Evolutionary conservation across 2,113 vertebrate genomes (phyloP).

Genomic region (Scomber japonicus): DNA sequence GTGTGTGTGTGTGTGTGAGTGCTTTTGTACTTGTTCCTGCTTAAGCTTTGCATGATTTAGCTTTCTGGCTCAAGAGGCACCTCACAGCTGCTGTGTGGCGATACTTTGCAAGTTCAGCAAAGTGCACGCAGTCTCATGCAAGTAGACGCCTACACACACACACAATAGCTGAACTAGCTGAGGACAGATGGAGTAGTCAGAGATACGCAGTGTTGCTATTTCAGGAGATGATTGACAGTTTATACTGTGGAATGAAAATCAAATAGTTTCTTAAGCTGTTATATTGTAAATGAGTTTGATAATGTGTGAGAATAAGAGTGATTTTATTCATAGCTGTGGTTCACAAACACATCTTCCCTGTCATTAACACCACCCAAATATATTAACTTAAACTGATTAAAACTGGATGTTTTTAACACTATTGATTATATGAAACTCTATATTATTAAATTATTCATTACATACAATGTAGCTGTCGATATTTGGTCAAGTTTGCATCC

Average conservation of each 20-base stretch:
- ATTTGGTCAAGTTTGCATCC: not conserved
- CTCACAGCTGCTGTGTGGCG: conserved; percentile 57
- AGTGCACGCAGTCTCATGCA: conserved; percentile 55
- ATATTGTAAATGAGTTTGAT: not conserved
- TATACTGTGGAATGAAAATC: not conserved
- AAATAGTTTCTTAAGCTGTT: conserved; percentile 9
- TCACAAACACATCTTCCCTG: not conserved
- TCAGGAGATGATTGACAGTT: conserved; percentile 24
- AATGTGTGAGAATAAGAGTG: not conserved
- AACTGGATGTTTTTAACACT: not conserved
- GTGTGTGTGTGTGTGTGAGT: not conserved
- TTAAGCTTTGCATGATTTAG: conserved; percentile 59
- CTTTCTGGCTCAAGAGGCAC: conserved; percentile 45
- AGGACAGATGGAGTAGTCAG: conserved; percentile 66
- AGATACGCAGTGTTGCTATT: conserved; percentile 37
- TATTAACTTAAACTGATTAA: not conserved
- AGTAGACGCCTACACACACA: conserved; percentile 43
- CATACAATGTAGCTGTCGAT: not conserved
- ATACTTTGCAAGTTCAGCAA: conserved; percentile 77
- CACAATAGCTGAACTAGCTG: conserved; percentile 18
- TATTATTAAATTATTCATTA: not conserved
- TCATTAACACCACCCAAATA: not conserved
- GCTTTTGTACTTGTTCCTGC: not conserved
- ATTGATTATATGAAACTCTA: not conserved
- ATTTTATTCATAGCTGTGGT: not conserved